These are phyloP conservation scores for Oegoconia quadripuncta DNA, from an alignment of 2,888 invertebrate species.

Conservation along the genomic window DNA sequence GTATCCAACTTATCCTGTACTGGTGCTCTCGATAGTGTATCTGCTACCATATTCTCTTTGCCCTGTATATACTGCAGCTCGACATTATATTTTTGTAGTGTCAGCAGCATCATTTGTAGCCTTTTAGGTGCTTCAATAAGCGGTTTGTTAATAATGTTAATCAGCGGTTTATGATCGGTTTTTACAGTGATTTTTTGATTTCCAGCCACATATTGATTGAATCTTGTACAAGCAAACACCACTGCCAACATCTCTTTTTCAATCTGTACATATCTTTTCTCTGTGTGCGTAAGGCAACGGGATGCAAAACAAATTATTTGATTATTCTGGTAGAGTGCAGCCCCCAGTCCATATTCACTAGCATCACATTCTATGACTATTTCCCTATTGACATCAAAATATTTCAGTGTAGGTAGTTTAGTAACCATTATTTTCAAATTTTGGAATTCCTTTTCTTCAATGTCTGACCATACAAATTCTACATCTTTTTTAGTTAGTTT, in stretches of 20 bases:
- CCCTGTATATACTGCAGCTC: neutral
- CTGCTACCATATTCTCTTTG: neutral
- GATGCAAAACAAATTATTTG: neutral
- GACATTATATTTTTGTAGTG: slow-evolving; percentile 1
- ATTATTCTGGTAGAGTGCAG: neutral
- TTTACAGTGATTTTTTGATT: neutral
- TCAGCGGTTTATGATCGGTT: slow-evolving; percentile 6
- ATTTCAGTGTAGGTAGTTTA: slow-evolving; percentile 7
- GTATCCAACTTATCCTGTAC: too few species aligned
- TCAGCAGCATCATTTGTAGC: slow-evolving; percentile 1
- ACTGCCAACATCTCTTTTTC: slow-evolving; percentile 14
- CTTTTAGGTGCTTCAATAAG: slow-evolving; percentile 5
- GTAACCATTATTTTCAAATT: slow-evolving; percentile 2
- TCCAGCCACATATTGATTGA: slow-evolving; percentile 11
- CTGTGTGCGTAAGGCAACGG: slow-evolving; percentile 6
- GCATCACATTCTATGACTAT: slow-evolving; percentile 13
- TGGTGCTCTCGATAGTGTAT: neutral
- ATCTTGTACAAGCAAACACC: slow-evolving; percentile 13
- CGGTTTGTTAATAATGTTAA: slow-evolving; percentile 6
- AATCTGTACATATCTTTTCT: slow-evolving; percentile 13
- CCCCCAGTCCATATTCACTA: slow-evolving; percentile 9
- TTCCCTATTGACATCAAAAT: slow-evolving; percentile 7
- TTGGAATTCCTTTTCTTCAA: slow-evolving; percentile 4
- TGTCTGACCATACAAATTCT: slow-evolving; percentile 2
- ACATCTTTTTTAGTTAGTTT: neutral